Evolutionary conservation across 2,888 invertebrate species (phyloP), one percentile per base, ranked within the genome.

Genomic region (Anoncus sp.): DNA sequence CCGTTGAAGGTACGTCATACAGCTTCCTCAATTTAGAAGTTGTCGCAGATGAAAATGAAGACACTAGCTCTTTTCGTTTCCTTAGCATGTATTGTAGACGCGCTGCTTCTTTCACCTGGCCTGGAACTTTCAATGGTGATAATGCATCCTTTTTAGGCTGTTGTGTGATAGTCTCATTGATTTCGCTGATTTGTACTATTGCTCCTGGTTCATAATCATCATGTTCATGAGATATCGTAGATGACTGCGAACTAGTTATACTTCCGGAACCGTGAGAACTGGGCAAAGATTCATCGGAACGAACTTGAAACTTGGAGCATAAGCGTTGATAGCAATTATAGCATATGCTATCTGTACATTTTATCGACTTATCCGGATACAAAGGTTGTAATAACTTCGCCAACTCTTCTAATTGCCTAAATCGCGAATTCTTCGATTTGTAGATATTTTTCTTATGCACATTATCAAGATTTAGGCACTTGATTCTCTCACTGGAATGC

Each of bases 191-290:
- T n/a, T n/a, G n/a, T n/a, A n/a, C n/a, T n/a, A n/a, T n/a, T n/a
- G n/a, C n/a, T n/a, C n/a, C n/a, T n/a, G n/a, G n/a, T n/a, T n/a
- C n/a, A n/a, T n/a, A n/a, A n/a, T n/a, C n/a, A n/a, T n/a, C n/a
- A n/a, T n/a, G n/a, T n/a, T n/a, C n/a, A n/a, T n/a, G 53, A 24
- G 53, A 53, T 43, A 12, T 43, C 43, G 16, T 43, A n/a, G n/a
- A n/a, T n/a, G n/a, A n/a, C n/a, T n/a, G n/a, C n/a, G n/a, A n/a
- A n/a, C n/a, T n/a, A n/a, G n/a, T n/a, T n/a, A n/a, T n/a, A n/a
- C n/a, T n/a, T n/a, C n/a, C n/a, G n/a, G n/a, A n/a, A n/a, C n/a
- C n/a, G n/a, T n/a, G n/a, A n/a, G n/a, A n/a, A n/a, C n/a, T n/a
- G n/a, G n/a, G n/a, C n/a, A n/a, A 5, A 16, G 14, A 14, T 43